Conservation (phyloP, 2,113 vertebrate genomes). For the Scomber colias region DNA sequence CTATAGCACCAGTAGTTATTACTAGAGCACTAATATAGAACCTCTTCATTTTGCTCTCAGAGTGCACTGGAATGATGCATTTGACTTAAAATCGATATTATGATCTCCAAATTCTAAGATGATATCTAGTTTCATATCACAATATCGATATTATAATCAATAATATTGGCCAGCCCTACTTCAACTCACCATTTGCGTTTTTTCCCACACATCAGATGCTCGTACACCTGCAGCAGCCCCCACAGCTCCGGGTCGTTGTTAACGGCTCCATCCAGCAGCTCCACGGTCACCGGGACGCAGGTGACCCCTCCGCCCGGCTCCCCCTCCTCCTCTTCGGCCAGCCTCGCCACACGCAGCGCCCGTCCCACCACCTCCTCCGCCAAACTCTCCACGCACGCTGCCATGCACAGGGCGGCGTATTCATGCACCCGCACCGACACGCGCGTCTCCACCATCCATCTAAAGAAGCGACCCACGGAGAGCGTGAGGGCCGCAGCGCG, state of each 20-base stretch:
- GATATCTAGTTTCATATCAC: too few species aligned
- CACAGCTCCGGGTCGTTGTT: conserved; percentile 93
- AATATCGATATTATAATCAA: too few species aligned
- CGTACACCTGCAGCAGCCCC: conserved; percentile 91
- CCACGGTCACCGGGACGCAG: conserved; percentile 79
- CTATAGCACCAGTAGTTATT: too few species aligned
- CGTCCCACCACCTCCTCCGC: conserved; percentile 88
- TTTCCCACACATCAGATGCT: conserved; percentile 94
- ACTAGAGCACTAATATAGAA: too few species aligned
- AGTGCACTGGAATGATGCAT: too few species aligned
- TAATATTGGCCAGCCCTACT: neutral
- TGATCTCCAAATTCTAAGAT: too few species aligned
- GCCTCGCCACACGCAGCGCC: conserved; percentile 83
- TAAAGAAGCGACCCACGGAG: conserved; percentile 93
- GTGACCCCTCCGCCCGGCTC: conserved; percentile 44
- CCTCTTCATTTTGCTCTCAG: too few species aligned
- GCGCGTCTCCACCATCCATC: conserved; percentile 97
- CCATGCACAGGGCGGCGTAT: conserved; percentile 91
- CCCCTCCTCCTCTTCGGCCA: conserved; percentile 67
- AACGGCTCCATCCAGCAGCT: conserved; percentile 89
- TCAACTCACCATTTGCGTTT: conserved; percentile 91
- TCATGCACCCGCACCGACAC: conserved; percentile 94
- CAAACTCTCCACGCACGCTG: conserved; percentile 91
- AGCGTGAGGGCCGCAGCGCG: conserved; percentile 92
- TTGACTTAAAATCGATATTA: too few species aligned